Evolutionary conservation across 2,888 invertebrate species (phyloP).

Genomic region (Diaperis boleti): DNA sequence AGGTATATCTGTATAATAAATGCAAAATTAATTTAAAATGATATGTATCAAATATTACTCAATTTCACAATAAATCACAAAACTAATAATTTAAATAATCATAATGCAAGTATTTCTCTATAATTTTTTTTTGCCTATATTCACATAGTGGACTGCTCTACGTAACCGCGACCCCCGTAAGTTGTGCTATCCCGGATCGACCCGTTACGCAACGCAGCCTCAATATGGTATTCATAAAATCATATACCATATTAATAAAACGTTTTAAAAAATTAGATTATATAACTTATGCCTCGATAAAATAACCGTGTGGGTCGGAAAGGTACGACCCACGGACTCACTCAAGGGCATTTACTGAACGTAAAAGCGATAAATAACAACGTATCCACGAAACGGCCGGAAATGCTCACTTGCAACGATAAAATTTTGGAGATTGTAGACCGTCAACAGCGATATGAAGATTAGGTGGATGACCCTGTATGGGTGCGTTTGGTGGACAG

Average conservation of each 20-base stretch:
- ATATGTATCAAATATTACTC: constrained; percentile 43
- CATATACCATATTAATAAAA: constrained; percentile 31
- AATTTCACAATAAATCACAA: constrained; percentile 37
- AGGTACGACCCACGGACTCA: constrained; percentile 10
- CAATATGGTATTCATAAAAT: constrained; percentile 16
- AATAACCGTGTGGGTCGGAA: constrained; percentile 3
- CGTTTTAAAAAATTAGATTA: constrained; percentile 20
- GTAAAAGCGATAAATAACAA: constrained; percentile 23
- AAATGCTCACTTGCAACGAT: too few species aligned
- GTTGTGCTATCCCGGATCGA: not conserved
- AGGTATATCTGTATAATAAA: constrained; percentile 34
- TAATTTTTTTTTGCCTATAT: constrained; percentile 33
- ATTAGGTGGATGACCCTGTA: constrained; percentile 17
- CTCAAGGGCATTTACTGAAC: constrained; percentile 16
- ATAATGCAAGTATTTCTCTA: constrained; percentile 16
- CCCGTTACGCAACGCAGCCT: constrained; percentile 15
- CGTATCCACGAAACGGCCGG: constrained; percentile 30
- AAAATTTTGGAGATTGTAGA: constrained; percentile 10
- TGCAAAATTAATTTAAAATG: constrained; percentile 44
- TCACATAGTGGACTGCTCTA: constrained; percentile 17
- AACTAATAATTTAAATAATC: constrained; percentile 27
- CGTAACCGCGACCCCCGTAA: not conserved
- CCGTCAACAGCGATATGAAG: not conserved
- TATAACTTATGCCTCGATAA: constrained; percentile 12
- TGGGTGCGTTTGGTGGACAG: constrained; percentile 27